Conservation (phyloP, 2,888 invertebrate genomes). For the Eupeodes latifasciatus region DNA sequence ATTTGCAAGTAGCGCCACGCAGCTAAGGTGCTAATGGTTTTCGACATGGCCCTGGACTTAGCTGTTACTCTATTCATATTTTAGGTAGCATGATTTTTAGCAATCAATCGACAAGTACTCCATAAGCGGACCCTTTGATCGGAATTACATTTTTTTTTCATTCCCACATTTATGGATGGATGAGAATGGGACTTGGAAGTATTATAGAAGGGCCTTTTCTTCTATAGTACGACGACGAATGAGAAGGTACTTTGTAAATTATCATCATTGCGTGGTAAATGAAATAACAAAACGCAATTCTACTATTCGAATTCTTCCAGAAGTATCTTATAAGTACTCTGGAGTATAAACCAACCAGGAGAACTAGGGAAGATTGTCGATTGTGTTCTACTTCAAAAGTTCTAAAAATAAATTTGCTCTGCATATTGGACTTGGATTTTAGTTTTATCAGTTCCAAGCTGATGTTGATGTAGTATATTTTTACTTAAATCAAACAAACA, state of each 20-base stretch:
- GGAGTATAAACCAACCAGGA: not conserved
- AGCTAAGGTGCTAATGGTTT: not conserved
- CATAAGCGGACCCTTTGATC: conserved; percentile 67
- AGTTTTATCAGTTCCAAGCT: conserved; percentile 59
- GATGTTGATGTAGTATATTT: not conserved
- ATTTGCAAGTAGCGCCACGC: not conserved
- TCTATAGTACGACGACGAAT: not conserved
- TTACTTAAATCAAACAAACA: not conserved
- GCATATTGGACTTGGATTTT: conserved; percentile 47
- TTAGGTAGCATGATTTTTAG: conserved; percentile 16
- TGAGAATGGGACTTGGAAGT: not conserved
- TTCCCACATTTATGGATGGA: not conserved
- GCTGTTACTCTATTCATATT: not conserved
- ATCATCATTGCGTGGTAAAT: conserved; percentile 42
- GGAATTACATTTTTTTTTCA: conserved; percentile 3
- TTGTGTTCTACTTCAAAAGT: conserved; percentile 6
- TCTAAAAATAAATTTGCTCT: conserved; percentile 68
- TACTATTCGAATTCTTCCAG: not conserved
- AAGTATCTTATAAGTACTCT: not conserved
- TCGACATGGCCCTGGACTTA: not conserved
- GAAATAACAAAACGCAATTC: conserved; percentile 33
- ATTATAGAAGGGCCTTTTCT: not conserved
- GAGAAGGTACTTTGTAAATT: conserved; percentile 27
- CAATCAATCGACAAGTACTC: conserved; percentile 51
- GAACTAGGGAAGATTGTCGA: conserved; percentile 48